phyloP scores from a whole-genome alignment of 2,888 invertebrate species.

The Hedya salicella region DNA sequence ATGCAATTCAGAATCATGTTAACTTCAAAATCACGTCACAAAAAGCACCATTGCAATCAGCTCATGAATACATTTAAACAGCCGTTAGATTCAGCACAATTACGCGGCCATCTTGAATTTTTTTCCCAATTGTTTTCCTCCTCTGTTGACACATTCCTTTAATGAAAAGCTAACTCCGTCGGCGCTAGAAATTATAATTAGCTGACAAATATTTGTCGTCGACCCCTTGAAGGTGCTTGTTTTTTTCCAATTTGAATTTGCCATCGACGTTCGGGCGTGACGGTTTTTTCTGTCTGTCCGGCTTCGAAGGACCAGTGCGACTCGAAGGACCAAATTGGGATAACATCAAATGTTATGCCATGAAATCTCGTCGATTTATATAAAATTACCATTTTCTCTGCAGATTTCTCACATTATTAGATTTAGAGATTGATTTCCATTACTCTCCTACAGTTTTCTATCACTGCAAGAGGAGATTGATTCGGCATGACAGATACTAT shows the following conservation, averaged over 20 bases:
- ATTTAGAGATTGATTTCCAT: no score
- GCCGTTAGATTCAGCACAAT: constrained; percentile 2
- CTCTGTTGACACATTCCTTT: constrained; percentile 48
- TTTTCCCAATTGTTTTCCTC: constrained; percentile 37
- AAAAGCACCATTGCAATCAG: constrained; percentile 1
- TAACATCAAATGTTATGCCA: not conserved
- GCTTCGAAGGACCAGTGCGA: not conserved
- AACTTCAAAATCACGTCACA: not conserved
- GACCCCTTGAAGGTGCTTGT: constrained; percentile 22
- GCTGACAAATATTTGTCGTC: constrained; percentile 45
- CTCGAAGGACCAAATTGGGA: constrained; percentile 1
- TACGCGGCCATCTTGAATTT: constrained; percentile 31
- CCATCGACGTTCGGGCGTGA: constrained; percentile 11
- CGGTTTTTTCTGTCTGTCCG: constrained; percentile 1
- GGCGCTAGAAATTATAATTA: constrained; percentile 43
- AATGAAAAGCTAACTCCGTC: constrained; percentile 51
- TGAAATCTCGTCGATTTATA: no score
- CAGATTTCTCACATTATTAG: no score
- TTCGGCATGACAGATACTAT: no score
- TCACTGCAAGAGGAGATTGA: no score
- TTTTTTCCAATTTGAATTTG: constrained; percentile 35
- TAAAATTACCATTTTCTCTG: no score
- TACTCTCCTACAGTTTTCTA: no score
- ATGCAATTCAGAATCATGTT: not conserved
- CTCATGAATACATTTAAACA: constrained; percentile 1